A percentile compares a stretch with the other conserved stretches of the same genome.
Evolutionary conservation across 2,113 vertebrate species (phyloP).

Genomic region (Brachionichthys hirsutus): DNA sequence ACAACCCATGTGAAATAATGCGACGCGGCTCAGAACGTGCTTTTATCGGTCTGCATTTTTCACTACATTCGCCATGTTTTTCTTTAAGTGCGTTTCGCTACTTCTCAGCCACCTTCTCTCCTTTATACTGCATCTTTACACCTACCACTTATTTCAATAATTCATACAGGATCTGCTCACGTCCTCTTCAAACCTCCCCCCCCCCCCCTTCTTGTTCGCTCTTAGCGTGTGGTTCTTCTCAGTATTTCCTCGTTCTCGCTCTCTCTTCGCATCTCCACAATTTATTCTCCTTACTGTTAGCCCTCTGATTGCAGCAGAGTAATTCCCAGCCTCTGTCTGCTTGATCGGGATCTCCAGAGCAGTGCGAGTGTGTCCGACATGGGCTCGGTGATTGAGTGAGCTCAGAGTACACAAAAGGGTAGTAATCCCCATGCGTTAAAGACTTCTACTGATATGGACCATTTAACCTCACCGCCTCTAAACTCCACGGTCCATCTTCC

Average conservation of each 20-base stretch:
- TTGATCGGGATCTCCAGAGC: slow-evolving; percentile 52
- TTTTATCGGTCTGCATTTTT: slow-evolving; percentile 41
- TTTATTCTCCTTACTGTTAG: slow-evolving; percentile 37
- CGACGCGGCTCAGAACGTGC: slow-evolving; percentile 2
- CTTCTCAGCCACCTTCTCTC: slow-evolving; percentile 10
- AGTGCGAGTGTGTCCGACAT: slow-evolving; percentile 57
- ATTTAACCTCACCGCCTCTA: slow-evolving; percentile 63
- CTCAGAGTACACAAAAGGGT: slow-evolving; percentile 65
- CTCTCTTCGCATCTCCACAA: slow-evolving; percentile 7
- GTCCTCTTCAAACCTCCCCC: slow-evolving; percentile 19
- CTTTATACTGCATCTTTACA: slow-evolving; percentile 32
- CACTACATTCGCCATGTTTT: slow-evolving; percentile 7
- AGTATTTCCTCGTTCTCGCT: neutral
- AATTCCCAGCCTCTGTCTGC: slow-evolving; percentile 47
- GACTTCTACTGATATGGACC: slow-evolving; percentile 63
- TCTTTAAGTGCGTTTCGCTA: slow-evolving; percentile 30
- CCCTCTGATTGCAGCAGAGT: slow-evolving; percentile 49
- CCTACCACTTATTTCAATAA: slow-evolving; percentile 23
- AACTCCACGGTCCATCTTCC: slow-evolving; percentile 35
- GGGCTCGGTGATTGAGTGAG: slow-evolving; percentile 59
- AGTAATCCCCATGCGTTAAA: slow-evolving; percentile 71
- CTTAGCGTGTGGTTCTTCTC: slow-evolving; percentile 1
- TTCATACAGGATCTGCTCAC: slow-evolving; percentile 23
- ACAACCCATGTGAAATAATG: slow-evolving; percentile 25
- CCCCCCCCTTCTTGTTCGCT: slow-evolving; percentile 15